These are phyloP conservation scores for Drosophila carrolli DNA, from an alignment of 1,140 invertebrate species.

Conservation along the genomic window DNA sequence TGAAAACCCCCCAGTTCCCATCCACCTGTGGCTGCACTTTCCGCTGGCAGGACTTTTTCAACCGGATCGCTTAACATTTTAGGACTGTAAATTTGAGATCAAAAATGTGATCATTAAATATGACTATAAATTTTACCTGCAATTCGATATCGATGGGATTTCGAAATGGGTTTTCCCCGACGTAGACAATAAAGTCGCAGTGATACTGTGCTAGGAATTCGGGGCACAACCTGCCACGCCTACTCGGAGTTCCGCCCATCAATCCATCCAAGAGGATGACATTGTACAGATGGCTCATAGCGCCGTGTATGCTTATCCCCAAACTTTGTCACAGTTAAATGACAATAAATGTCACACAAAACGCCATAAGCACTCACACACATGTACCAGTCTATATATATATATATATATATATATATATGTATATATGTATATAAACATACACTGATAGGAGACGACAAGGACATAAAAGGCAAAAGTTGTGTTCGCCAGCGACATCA, in stretches of 20 bases:
- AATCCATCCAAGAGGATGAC: slow-evolving; percentile 9
- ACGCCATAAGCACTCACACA: slow-evolving; percentile 69
- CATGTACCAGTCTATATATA: slow-evolving; percentile 4
- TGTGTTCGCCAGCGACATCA: slow-evolving; percentile 39
- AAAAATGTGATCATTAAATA: no score
- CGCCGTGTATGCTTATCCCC: slow-evolving; percentile 65
- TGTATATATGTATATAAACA: slow-evolving; percentile 10
- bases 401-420: not conserved
- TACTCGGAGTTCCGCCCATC: not conserved
- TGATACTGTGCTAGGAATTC: not conserved
- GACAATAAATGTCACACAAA: slow-evolving; percentile 83
- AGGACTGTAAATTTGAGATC: no score
- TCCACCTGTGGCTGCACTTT: not conserved
- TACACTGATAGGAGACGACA: slow-evolving; percentile 65
- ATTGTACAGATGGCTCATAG: slow-evolving; percentile 20
- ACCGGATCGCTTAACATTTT: not conserved
- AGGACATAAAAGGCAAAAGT: slow-evolving; percentile 70
- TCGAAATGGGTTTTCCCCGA: not conserved
- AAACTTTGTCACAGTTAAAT: slow-evolving; percentile 83
- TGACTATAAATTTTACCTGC: not conserved
- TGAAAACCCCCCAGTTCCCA: no score
- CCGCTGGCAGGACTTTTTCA: not conserved
- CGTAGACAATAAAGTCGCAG: not conserved
- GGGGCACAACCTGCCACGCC: not conserved
- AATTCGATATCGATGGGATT: slow-evolving; percentile 5